Conservation (phyloP, 1,140 invertebrate genomes). For the Drosophila lacertosa region DNA sequence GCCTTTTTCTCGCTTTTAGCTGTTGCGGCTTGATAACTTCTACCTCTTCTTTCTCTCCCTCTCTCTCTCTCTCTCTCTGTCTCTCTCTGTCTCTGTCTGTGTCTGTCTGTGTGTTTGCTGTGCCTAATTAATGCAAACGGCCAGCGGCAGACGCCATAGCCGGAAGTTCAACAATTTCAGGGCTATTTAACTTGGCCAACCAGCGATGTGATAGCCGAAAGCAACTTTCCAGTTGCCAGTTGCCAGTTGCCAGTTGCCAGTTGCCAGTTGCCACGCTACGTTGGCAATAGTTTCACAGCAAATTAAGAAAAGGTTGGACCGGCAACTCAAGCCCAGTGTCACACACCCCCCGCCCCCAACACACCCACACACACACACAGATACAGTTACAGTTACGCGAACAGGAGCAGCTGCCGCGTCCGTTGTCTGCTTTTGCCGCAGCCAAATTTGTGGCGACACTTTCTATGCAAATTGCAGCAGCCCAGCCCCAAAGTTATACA, state of each 20-base stretch:
- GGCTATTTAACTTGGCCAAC: conserved; percentile 49
- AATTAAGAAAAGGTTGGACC: conserved; percentile 82
- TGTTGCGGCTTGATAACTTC: conserved; percentile 24
- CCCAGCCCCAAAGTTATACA: conserved; percentile 18
- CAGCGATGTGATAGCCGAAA: conserved; percentile 33
- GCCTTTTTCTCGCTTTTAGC: conserved; percentile 17
- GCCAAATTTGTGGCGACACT: conserved; percentile 49
- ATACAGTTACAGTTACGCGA: background rate
- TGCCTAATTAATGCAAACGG: conserved; percentile 64
- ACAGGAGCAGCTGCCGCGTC: conserved; percentile 36
- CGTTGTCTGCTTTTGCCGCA: conserved; percentile 22
- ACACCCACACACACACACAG: conserved; percentile 1
- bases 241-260: conserved; percentile 27
- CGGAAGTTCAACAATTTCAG: conserved; percentile 75
- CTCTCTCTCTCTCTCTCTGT: too few species aligned
- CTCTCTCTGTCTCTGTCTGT: background rate
- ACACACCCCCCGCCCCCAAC: conserved; percentile 8
- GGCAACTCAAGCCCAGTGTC: background rate
- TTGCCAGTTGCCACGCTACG: conserved; percentile 49
- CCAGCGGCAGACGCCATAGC: conserved; percentile 58
- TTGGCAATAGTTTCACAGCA: conserved; percentile 82
- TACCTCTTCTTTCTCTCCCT: conserved; percentile 3
- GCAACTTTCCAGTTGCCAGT: conserved; percentile 24
- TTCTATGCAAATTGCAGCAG: conserved; percentile 64
- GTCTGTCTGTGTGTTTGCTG: conserved; percentile 32